Conservation (phyloP, 2,113 vertebrate species). For the Trichechus manatus region DNA sequence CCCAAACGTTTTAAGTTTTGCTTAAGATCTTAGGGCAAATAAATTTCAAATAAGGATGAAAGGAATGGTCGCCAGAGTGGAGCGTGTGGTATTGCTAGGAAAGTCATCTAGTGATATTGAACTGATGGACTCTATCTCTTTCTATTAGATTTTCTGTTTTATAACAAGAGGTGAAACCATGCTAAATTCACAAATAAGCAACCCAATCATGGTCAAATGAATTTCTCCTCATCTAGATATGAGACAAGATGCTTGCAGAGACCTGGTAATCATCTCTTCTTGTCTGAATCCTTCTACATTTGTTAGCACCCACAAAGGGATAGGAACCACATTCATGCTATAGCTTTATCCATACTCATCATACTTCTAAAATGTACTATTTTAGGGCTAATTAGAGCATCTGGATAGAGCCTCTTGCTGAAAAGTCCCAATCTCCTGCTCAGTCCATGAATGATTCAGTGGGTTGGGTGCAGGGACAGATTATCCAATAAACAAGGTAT, state of each 20-base stretch:
- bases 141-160: neutral
- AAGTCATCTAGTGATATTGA: neutral
- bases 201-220: no score
- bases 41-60: neutral
- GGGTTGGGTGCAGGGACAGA: neutral
- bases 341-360: neutral
- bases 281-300: no score
- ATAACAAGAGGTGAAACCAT: neutral
- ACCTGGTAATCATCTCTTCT: neutral
- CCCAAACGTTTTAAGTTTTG: neutral
- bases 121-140: neutral
- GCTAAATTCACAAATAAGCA: neutral
- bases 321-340: no score
- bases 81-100: neutral
- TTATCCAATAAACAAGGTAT: no score
- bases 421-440: neutral
- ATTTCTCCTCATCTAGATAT: neutral
- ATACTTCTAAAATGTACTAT: neutral
- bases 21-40: slow-evolving; percentile 23
- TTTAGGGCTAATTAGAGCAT: neutral
- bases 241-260: neutral
- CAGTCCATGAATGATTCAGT: neutral
- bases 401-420: neutral
- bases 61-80: neutral
- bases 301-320: neutral